Conservation (phyloP, 92 coral and sea anemone genomes). For the Blastomussa wellsi region DNA sequence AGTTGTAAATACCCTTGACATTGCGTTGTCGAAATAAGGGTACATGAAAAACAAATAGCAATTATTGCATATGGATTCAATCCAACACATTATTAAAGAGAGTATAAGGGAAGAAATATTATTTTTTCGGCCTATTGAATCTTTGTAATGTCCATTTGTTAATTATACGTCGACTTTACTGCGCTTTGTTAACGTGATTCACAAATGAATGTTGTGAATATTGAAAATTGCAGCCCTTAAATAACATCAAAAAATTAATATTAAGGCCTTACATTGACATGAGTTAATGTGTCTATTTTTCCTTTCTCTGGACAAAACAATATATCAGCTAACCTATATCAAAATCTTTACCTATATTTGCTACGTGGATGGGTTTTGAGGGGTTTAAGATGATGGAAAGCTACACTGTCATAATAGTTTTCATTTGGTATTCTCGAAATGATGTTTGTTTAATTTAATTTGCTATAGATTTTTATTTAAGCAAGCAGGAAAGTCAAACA, state of each 20-base stretch:
- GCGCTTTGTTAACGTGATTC: neutral
- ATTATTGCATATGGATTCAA: neutral
- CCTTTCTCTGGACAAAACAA: neutral
- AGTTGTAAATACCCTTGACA: slow-evolving; percentile 15
- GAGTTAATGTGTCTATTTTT: neutral
- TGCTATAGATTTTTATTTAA: slow-evolving; percentile 17
- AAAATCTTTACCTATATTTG: neutral
- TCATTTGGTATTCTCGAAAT: neutral
- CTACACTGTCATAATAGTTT: neutral
- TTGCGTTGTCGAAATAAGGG: slow-evolving; percentile 2
- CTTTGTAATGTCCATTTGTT: neutral
- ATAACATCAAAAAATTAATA: neutral
- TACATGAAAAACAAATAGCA: neutral
- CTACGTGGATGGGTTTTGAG: too few species aligned
- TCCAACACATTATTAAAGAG: neutral
- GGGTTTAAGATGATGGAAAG: neutral
- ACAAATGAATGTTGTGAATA: neutral
- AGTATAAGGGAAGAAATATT: neutral
- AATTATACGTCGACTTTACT: neutral
- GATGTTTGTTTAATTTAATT: slow-evolving; percentile 15
- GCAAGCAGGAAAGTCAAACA: neutral
- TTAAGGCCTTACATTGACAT: neutral
- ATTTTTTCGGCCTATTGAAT: neutral
- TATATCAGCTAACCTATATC: neutral
- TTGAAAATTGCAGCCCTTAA: neutral